Conservation (phyloP, 2,113 vertebrate species). For the Heterochromis multidens region DNA sequence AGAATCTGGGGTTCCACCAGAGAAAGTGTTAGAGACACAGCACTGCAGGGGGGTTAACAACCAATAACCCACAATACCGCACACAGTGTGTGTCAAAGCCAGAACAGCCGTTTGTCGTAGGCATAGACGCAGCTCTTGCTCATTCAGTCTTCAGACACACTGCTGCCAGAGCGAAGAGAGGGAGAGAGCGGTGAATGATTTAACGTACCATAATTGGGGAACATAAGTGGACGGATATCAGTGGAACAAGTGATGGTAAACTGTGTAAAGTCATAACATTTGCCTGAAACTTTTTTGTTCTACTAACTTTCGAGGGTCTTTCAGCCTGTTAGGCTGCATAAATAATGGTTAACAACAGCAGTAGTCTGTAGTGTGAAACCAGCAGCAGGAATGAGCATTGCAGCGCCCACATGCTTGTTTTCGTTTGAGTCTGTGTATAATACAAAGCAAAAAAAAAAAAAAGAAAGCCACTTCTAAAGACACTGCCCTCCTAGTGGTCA, state of each 20-base stretch:
- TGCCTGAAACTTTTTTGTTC: not conserved
- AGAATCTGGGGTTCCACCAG: not conserved
- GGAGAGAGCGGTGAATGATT: not conserved
- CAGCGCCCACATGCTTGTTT: not conserved
- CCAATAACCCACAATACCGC: not conserved
- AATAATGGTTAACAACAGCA: not conserved
- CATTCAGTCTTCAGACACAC: not conserved
- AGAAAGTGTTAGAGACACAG: not conserved
- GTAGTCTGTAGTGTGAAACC: not conserved
- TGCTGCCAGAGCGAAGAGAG: not conserved
- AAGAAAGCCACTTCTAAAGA: not conserved
- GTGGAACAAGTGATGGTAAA: not conserved
- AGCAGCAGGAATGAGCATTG: not conserved
- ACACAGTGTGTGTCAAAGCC: not conserved
- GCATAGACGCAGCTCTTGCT: not conserved
- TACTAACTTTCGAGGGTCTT: not conserved
- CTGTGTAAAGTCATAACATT: not conserved
- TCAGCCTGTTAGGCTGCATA: not conserved
- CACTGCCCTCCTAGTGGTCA: not conserved
- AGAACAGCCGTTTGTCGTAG: not conserved
- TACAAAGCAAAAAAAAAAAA: not conserved
- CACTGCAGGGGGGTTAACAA: not conserved
- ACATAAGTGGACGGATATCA: not conserved
- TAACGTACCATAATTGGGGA: rapidly evolving
- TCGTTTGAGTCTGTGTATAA: not conserved